phyloP scores from a whole-genome alignment of 53 echinoderm and acorn worm genomes.

The Arbacia lixula region DNA sequence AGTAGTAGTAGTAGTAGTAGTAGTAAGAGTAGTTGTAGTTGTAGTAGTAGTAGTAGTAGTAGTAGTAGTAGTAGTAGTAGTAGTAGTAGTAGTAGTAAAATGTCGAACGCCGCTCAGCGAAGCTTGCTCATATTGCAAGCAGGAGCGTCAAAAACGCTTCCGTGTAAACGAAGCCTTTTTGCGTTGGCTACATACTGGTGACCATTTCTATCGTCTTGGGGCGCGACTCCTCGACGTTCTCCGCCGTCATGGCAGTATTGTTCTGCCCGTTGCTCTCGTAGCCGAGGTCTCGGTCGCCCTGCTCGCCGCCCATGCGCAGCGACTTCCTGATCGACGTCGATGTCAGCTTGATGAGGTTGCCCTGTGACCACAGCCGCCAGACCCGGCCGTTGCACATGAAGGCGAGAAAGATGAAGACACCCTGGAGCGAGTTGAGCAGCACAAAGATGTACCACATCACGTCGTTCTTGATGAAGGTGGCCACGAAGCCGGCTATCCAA shows the following conservation, averaged over 20 bases:
- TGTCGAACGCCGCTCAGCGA: too few relatives aligned
- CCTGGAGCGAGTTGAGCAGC: constrained; percentile 74
- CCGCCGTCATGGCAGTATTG: neutral
- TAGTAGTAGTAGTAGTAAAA: too few relatives aligned
- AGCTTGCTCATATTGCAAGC: too few relatives aligned
- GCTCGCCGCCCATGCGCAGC: neutral
- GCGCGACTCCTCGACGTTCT: too few relatives aligned
- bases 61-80: too few relatives aligned
- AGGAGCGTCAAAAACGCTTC: too few relatives aligned
- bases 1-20: too few relatives aligned
- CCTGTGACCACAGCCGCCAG: constrained; percentile 58
- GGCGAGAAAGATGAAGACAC: constrained; percentile 71
- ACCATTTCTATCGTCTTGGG: neutral
- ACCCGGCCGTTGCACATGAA: constrained; percentile 69
- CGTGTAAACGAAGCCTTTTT: too few relatives aligned
- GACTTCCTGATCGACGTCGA: constrained; percentile 22
- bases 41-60: too few relatives aligned
- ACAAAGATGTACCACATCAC: constrained; percentile 80
- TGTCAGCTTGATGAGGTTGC: neutral
- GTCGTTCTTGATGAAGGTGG: constrained; percentile 59
- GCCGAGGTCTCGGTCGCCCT: too few relatives aligned
- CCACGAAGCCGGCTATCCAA: constrained; percentile 75
- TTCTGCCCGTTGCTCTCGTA: neutral
- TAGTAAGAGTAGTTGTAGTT: too few relatives aligned
- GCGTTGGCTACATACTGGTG: neutral